Evolutionary conservation across 2,888 invertebrate species (phyloP).

Genomic region (Corbicula japonica): DNA sequence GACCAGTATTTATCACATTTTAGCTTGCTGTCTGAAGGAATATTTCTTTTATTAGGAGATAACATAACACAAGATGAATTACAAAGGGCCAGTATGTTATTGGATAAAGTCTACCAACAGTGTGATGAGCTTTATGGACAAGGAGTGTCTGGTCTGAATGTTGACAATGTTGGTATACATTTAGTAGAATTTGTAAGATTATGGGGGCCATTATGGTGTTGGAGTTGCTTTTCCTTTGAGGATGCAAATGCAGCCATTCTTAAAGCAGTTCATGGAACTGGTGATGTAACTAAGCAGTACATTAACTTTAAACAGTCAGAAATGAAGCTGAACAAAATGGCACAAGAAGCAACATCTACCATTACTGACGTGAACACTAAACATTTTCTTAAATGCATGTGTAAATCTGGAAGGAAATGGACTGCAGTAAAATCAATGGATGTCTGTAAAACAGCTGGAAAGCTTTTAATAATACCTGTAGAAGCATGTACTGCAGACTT

Average conservation of each 20-base stretch:
- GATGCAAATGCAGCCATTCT: slow-evolving; percentile 3
- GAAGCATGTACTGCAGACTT: slow-evolving; percentile 1
- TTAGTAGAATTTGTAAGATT: slow-evolving; percentile 17
- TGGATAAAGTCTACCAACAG: slow-evolving; percentile 24
- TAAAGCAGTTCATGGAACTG: slow-evolving; percentile 15
- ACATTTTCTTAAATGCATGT: slow-evolving; percentile 14
- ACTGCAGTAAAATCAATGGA: slow-evolving; percentile 10
- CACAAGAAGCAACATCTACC: slow-evolving; percentile 12
- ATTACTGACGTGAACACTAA: slow-evolving; percentile 15
- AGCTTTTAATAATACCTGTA: slow-evolving; percentile 3
- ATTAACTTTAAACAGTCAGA: too few relatives aligned
- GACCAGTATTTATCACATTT: slow-evolving; percentile 27
- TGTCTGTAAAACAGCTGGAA: slow-evolving; percentile 17
- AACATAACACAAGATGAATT: slow-evolving; percentile 8
- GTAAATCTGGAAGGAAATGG: slow-evolving; percentile 6
- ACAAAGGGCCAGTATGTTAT: slow-evolving; percentile 5
- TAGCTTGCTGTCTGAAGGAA: slow-evolving; percentile 17
- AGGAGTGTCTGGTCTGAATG: slow-evolving; percentile 36
- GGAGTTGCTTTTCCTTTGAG: slow-evolving; percentile 6
- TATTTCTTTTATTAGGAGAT: slow-evolving; percentile 8
- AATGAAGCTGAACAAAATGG: slow-evolving; percentile 4
- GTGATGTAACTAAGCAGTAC: too few relatives aligned
- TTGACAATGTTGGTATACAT: slow-evolving; percentile 34
- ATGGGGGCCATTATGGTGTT: slow-evolving; percentile 17
- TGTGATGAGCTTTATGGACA: slow-evolving; percentile 12